Evolutionary conservation across 2,113 vertebrate genomes (phyloP).

Genomic region (Chroicocephalus ridibundus): DNA sequence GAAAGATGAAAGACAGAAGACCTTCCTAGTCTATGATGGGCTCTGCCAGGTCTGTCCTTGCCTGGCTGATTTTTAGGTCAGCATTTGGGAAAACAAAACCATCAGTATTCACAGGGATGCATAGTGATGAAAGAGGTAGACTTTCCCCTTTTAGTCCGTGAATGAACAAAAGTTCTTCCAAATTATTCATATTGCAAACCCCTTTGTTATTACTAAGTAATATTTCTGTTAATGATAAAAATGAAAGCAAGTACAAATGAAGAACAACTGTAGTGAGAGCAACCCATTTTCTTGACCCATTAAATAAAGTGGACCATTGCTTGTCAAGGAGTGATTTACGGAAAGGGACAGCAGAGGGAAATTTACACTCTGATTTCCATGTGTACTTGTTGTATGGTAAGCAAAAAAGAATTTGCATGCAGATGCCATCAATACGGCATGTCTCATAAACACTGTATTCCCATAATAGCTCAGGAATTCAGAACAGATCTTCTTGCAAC

Average conservation of each 20-base stretch:
- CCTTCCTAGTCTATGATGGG: not conserved
- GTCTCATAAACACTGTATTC: not conserved
- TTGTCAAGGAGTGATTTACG: not conserved
- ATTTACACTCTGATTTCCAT: not conserved
- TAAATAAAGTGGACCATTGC: not conserved
- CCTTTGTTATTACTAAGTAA: not conserved
- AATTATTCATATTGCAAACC: not conserved
- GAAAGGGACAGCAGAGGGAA: not conserved
- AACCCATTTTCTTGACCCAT: not conserved
- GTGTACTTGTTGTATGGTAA: not conserved
- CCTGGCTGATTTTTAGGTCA: not conserved
- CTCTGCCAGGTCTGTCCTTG: not conserved
- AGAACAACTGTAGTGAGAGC: not conserved
- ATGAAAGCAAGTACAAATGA: not conserved
- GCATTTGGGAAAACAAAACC: not conserved
- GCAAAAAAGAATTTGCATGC: not conserved
- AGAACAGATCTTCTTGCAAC: constrained; percentile 10
- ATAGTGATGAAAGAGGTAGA: not conserved
- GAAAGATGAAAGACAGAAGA: not conserved
- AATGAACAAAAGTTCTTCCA: not conserved
- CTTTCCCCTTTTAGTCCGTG: not conserved
- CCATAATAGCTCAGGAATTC: not conserved
- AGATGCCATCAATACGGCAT: not conserved
- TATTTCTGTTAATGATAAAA: not conserved
- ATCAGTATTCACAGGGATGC: not conserved